A percentile compares a stretch with the other conserved stretches of the same genome.
These are phyloP conservation scores for Caenorhabditis remanei DNA, from an alignment of 1,140 invertebrate species.

Conservation along the genomic window DNA sequence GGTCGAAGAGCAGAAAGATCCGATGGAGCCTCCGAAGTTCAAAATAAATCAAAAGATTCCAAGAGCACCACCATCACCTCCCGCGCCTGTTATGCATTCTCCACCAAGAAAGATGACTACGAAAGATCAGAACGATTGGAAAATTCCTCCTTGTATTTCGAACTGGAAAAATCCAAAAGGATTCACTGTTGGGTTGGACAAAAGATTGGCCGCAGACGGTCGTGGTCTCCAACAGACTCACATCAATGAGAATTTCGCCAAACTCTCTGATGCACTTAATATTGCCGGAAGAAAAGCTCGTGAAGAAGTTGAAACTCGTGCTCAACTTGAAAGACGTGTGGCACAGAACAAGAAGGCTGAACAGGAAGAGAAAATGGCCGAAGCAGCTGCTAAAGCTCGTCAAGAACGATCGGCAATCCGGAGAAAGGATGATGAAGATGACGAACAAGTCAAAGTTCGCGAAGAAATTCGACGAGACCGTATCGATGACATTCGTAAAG, in stretches of 20 bases:
- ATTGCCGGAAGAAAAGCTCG: constrained; percentile 97
- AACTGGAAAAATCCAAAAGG: constrained; percentile 99
- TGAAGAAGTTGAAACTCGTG: constrained; percentile 94
- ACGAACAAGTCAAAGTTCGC: constrained; percentile 87
- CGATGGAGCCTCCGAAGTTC: constrained; percentile 98
- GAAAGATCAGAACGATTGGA: constrained; percentile 99
- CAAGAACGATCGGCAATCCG: constrained; percentile 84
- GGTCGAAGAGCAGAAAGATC: constrained; percentile 95
- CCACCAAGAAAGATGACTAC: constrained; percentile 96
- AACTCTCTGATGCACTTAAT: constrained; percentile 94
- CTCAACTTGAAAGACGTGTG: constrained; percentile 93
- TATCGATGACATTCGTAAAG: constrained; percentile 86
- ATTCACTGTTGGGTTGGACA: constrained; percentile 98
- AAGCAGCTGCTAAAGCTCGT: constrained; percentile 93
- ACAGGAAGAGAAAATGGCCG: constrained; percentile 93
- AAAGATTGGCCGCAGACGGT: constrained; percentile 96
- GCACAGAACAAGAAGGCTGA: constrained; percentile 98
- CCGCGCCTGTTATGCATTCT: constrained; percentile 95
- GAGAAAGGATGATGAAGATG: constrained; percentile 78
- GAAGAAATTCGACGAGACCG: constrained; percentile 83
- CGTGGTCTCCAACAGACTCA: constrained; percentile 92
- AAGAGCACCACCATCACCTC: constrained; percentile 95
- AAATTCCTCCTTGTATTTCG: constrained; percentile 98
- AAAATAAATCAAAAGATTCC: constrained; percentile 87
- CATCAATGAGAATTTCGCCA: constrained; percentile 99